Conservation (phyloP, 2,113 vertebrate species). For the Talpa occidentalis region DNA sequence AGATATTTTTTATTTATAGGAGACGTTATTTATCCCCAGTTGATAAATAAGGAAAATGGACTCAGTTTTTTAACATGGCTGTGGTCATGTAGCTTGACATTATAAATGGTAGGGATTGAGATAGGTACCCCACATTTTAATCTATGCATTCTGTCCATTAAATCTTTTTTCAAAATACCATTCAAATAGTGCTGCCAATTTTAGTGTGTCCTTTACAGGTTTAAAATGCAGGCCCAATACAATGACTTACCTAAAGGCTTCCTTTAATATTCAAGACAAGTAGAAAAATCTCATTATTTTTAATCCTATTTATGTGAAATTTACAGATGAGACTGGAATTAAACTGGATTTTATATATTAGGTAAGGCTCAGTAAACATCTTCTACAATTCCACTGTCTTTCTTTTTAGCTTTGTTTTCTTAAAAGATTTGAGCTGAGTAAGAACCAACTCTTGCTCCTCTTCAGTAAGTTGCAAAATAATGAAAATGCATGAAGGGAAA, state of each 20-base stretch:
- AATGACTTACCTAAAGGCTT: not conserved
- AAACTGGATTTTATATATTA: not conserved
- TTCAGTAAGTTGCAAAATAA: not conserved
- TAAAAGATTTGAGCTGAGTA: not conserved
- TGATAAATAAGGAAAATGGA: not conserved
- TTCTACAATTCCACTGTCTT: not conserved
- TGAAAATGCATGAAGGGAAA: not conserved
- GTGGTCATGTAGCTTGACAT: not conserved
- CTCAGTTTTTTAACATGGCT: not conserved
- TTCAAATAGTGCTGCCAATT: not conserved
- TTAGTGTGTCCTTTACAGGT: not conserved
- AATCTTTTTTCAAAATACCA: not conserved
- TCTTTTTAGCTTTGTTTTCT: slow-evolving; percentile 7
- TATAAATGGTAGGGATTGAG: not conserved
- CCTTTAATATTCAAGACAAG: not conserved
- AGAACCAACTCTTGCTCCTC: not conserved
- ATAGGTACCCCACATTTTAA: not conserved
- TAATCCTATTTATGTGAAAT: not conserved
- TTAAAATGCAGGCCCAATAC: not conserved
- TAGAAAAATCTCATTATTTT: not conserved
- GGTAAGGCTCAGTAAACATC: not conserved
- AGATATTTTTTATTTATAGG: not conserved
- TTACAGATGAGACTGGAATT: not conserved
- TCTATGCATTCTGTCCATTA: not conserved
- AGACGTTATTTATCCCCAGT: not conserved